Conservation (phyloP, 2,888 invertebrate species). For the Hydrotaea cyrtoneurina region DNA sequence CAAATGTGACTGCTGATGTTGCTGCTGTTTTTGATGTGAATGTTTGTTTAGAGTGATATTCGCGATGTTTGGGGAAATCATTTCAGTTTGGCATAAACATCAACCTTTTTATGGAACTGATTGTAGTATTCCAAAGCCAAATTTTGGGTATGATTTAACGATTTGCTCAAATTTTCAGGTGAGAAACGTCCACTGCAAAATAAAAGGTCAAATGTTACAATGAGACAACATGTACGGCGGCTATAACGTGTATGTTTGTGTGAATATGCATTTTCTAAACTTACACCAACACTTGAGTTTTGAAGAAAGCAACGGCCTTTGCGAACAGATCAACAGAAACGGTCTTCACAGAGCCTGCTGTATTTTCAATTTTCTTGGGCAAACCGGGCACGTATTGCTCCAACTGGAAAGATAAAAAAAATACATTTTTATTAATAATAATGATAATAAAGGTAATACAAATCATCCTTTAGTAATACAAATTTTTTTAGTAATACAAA, state of each 20-base stretch:
- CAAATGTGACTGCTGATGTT: conserved; percentile 61
- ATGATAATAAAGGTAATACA: no score
- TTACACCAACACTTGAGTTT: conserved; percentile 90
- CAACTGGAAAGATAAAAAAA: conserved; percentile 81
- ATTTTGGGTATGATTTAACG: conserved; percentile 86
- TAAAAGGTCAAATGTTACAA: background rate
- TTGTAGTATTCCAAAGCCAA: conserved; percentile 87
- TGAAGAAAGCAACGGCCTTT: conserved; percentile 84
- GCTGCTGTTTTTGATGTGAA: conserved; percentile 49
- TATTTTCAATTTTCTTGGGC: conserved; percentile 83
- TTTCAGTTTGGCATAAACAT: conserved; percentile 87
- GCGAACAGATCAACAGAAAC: conserved; percentile 82
- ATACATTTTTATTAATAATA: conserved; percentile 34
- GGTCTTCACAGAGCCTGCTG: conserved; percentile 81
- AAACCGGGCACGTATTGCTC: conserved; percentile 89
- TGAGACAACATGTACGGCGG: background rate
- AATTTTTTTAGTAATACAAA: no score
- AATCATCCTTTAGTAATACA: background rate
- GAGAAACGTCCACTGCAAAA: conserved; percentile 87
- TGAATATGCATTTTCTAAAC: conserved; percentile 81
- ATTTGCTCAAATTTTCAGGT: conserved; percentile 88
- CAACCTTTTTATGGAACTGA: conserved; percentile 90
- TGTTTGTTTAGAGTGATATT: conserved; percentile 40
- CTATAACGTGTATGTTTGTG: no score
- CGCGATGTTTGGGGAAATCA: conserved; percentile 79